phyloP scores from a whole-genome alignment of 2,888 invertebrate genomes.

The Zele albiditarsus region DNA sequence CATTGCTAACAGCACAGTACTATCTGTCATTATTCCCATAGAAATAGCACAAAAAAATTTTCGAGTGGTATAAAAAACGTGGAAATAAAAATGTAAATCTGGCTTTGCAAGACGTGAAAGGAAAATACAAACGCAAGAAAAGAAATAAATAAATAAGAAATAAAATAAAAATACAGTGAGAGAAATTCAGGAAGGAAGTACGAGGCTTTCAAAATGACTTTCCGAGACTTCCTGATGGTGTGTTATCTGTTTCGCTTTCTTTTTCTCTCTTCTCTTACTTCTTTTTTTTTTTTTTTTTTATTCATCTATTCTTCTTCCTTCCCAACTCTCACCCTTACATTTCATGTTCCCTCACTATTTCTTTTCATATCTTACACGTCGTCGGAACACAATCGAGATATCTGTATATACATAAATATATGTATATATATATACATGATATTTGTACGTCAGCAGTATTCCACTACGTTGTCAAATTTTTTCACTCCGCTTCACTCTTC shows the following conservation, averaged over 20 bases:
- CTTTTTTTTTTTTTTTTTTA: not conserved
- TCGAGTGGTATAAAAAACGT: not conserved
- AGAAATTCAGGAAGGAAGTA: not conserved
- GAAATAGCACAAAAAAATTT: too few relatives aligned
- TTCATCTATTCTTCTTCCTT: constrained; percentile 9
- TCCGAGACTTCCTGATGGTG: constrained; percentile 19
- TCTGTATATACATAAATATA: not conserved
- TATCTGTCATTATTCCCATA: too few relatives aligned
- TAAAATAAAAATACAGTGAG: constrained; percentile 1
- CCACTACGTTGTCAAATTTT: constrained; percentile 32
- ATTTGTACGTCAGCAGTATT: constrained; percentile 20
- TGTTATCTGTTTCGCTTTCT: too few relatives aligned
- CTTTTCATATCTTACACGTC: constrained; percentile 38
- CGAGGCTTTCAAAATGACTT: constrained; percentile 18
- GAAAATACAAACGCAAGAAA: not conserved
- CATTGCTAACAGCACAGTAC: too few relatives aligned
- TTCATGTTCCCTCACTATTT: constrained; percentile 15
- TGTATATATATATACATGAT: too few relatives aligned
- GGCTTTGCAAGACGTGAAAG: not conserved
- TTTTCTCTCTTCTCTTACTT: not conserved
- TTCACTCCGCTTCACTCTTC: constrained; percentile 28
- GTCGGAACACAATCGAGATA: constrained; percentile 28
- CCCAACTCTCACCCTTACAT: constrained; percentile 17
- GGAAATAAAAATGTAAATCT: not conserved
- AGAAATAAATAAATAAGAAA: constrained; percentile 2